phyloP scores from a whole-genome alignment of 2,888 invertebrate species.

The Hirtodrosophila alboralis region DNA sequence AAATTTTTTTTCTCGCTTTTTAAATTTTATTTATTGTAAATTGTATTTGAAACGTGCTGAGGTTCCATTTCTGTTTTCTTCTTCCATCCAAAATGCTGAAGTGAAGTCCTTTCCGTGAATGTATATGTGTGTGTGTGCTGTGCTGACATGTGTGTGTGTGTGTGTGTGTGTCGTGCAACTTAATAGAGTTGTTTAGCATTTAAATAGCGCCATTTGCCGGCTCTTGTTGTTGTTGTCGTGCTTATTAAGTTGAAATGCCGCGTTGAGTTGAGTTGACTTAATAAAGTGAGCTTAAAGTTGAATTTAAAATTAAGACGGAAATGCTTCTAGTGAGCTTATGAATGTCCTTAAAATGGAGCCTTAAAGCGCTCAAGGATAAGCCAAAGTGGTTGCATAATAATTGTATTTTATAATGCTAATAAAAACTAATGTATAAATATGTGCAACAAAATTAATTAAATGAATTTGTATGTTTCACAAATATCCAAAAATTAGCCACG shows the following conservation, averaged over 20 bases:
- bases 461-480: too few species aligned
- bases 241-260: conserved; percentile 75
- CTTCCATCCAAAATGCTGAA: conserved; percentile 32
- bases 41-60: conserved; percentile 80
- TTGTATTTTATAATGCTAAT: conserved; percentile 36
- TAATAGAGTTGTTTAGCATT: conserved; percentile 78
- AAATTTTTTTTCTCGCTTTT: conserved; percentile 70
- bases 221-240: conserved; percentile 36
- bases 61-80: conserved; percentile 60
- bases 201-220: conserved; percentile 71
- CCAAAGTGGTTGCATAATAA: conserved; percentile 59
- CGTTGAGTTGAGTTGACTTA: conserved; percentile 62
- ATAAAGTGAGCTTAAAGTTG: conserved; percentile 72
- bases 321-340: conserved; percentile 41
- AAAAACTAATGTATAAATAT: conserved; percentile 25
- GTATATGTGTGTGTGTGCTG: conserved; percentile 41
- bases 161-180: conserved; percentile 72
- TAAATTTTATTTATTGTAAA: conserved; percentile 80
- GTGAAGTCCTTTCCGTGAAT: conserved; percentile 34
- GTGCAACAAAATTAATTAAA: conserved; percentile 4
- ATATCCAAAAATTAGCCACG: too few species aligned
- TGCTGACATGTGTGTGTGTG: conserved; percentile 29
- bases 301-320: conserved; percentile 34
- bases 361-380: conserved; percentile 55
- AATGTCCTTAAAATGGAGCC: conserved; percentile 41